phyloP scores from a whole-genome alignment of 2,888 invertebrate species.

The Notodonta ziczac region DNA sequence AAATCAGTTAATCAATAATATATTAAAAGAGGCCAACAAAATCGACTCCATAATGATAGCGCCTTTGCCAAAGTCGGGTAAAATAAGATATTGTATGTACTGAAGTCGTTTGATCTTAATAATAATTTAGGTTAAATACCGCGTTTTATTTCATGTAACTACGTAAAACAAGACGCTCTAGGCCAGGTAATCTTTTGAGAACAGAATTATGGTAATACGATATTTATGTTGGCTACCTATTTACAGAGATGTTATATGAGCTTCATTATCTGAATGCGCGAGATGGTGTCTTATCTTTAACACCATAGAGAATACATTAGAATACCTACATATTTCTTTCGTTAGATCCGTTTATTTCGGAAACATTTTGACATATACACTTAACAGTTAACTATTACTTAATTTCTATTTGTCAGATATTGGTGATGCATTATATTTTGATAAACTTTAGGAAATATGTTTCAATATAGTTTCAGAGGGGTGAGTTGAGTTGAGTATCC shows the following conservation, averaged over 20 bases:
- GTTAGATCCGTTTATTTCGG: too few species aligned
- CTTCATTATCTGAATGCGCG: not conserved
- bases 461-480: too few species aligned
- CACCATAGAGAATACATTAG: too few species aligned
- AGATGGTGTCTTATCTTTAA: not conserved
- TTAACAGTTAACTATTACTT: too few species aligned
- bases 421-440: not conserved
- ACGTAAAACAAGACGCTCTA: not conserved
- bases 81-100: not conserved
- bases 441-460: too few species aligned
- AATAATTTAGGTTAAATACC: not conserved
- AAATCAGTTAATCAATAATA: too few species aligned
- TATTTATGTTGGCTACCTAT: not conserved
- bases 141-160: not conserved
- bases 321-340: too few species aligned
- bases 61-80: not conserved
- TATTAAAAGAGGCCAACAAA: too few species aligned
- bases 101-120: not conserved
- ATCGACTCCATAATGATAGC: too few species aligned
- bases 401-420: too few species aligned
- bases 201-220: not conserved
- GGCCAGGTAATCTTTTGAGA: not conserved
- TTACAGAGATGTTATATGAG: not conserved
- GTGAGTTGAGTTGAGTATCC: too few species aligned
- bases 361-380: too few species aligned